Conservation (phyloP, 2,113 vertebrate species). For the Rhagologus leucostigma region DNA sequence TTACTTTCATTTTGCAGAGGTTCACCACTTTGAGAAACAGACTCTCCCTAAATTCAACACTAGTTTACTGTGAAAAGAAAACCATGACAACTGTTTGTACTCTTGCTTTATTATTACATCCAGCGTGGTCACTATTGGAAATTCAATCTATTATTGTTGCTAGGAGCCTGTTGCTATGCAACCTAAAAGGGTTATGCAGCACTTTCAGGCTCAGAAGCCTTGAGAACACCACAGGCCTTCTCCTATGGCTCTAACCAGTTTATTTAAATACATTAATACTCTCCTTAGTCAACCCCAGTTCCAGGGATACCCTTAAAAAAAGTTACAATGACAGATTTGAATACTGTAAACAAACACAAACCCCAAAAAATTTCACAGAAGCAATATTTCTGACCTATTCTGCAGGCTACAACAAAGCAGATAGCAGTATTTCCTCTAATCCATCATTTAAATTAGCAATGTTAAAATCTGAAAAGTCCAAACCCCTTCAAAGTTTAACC, state of each 20-base stretch:
- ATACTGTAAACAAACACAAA: slow-evolving; percentile 39
- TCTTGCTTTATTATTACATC: slow-evolving; percentile 79
- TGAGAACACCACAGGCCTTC: slow-evolving; percentile 73
- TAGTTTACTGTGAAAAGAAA: slow-evolving; percentile 72
- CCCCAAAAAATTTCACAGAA: slow-evolving; percentile 36
- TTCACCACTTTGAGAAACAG: slow-evolving; percentile 26
- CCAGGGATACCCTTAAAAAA: slow-evolving; percentile 50
- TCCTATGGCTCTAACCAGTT: slow-evolving; percentile 56
- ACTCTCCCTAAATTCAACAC: slow-evolving; percentile 54
- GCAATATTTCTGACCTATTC: not conserved
- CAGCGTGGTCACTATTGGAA: slow-evolving; percentile 77
- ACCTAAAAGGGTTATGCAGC: slow-evolving; percentile 75
- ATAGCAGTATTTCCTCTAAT: not conserved
- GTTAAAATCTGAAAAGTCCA: not conserved
- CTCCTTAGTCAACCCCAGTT: slow-evolving; percentile 39
- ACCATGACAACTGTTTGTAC: slow-evolving; percentile 79
- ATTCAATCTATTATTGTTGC: slow-evolving; percentile 80
- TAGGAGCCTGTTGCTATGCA: slow-evolving; percentile 79
- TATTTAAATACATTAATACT: slow-evolving; percentile 68
- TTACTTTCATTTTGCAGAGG: slow-evolving; percentile 35
- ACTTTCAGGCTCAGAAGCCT: slow-evolving; percentile 68
- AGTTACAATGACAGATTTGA: slow-evolving; percentile 40
- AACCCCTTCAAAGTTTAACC: not conserved
- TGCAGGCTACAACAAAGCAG: not conserved
- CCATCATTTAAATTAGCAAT: not conserved